Base-by-base conservation (phyloP, 1,140 invertebrate species). In the Tetraneura akinire region DNA sequence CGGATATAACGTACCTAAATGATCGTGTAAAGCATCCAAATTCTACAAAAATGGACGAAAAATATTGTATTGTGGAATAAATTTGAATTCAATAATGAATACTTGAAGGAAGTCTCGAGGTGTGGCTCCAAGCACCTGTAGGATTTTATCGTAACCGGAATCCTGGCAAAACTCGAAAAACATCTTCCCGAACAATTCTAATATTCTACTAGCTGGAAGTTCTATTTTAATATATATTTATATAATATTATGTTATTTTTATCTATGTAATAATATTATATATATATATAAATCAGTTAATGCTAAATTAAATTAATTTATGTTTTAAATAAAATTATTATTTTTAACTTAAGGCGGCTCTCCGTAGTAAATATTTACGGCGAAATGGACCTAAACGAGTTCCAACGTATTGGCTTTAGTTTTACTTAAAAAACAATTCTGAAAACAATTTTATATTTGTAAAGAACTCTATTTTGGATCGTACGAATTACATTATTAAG, bases 101-200 rank as follows among this genome's bases (percentile, higher is more conserved):
- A 95, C 94, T 90, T 95, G 94, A 74, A 97, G 87, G 85, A 97
- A 97, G 87, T 96, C 95, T 74, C 94, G 87, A 4, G 94, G 94
- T 9, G 94, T 96, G n/a, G 94, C 94, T 62, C 95, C 95, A 1
- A 97, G 87, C 0, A 96, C 94, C 87, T 96, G 94, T 6, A 97
- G 87, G 82, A 97, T 97, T 86, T 94, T 94, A 84, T 96, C 94
- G 84, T 96, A 97, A 29, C 95, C 95, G 21, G 94, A 96, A 85
- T 96, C 95, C 86, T 96, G 94, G 83, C 95, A 96, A 84, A 96
- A 96, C 86, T 96, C 94, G 84, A 96, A 96, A 85, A 96, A 96
- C 85, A 93, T 96, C 84, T 94, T 94, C 0, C 96, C 96, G 84
- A 98, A 98, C 14, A 95, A 86, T 87, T 98, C 95, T 80, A 98